A percentile compares a stretch with the other conserved stretches of the same genome.
These are phyloP conservation scores for Cottoperca gobio DNA, from an alignment of 2,797 vertebrate species.

Conservation along the genomic window DNA sequence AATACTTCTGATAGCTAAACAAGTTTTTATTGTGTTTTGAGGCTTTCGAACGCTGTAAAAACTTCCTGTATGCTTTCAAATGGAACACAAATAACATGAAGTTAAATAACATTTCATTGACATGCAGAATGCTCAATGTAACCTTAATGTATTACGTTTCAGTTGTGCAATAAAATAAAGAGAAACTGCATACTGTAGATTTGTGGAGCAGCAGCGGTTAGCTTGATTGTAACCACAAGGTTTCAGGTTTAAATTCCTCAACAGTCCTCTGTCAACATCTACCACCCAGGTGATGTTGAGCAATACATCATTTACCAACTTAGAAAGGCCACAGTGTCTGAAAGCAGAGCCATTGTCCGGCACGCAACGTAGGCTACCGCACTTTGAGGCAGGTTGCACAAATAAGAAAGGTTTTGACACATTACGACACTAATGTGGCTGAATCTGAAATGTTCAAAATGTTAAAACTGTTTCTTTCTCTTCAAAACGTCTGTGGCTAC, in stretches of 20 bases:
- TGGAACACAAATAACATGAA: too few relatives aligned
- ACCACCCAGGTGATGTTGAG: neutral
- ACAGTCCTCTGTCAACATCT: neutral
- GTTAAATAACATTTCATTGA: neutral
- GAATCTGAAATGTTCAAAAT: constrained; percentile 18
- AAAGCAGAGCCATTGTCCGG: neutral
- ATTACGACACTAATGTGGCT: neutral
- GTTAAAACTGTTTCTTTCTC: constrained; percentile 16
- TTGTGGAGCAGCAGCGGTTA: neutral
- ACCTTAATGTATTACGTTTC: neutral
- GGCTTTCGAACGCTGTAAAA: too few relatives aligned
- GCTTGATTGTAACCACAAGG: neutral
- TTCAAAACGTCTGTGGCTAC: constrained; percentile 3
- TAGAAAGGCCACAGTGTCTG: neutral
- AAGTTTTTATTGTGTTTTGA: too few relatives aligned
- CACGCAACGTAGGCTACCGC: neutral
- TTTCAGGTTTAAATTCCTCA: constrained; percentile 14
- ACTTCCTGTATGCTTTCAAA: too few relatives aligned
- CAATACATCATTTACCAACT: neutral
- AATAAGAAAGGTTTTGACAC: neutral
- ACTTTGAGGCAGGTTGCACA: constrained; percentile 1
- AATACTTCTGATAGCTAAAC: neutral
- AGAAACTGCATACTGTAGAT: neutral
- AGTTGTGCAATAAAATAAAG: neutral
- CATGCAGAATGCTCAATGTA: neutral